Evolutionary conservation across 2,113 vertebrate genomes (phyloP).

Genomic region (Tamias sibiricus): DNA sequence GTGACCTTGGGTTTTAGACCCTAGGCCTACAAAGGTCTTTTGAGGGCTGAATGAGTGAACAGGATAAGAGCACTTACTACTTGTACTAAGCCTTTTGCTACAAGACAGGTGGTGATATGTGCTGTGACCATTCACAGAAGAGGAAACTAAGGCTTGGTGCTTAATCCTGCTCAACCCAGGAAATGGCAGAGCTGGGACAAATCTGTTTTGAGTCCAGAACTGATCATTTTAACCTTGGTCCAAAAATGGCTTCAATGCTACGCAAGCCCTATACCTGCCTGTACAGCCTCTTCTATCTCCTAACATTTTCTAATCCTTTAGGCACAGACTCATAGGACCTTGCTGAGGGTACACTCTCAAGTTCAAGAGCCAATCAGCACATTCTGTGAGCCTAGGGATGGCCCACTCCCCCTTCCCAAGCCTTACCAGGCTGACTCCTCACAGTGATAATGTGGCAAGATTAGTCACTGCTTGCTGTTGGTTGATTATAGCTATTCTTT

Average conservation of each 20-base stretch:
- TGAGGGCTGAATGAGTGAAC: background rate
- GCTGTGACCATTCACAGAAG: background rate
- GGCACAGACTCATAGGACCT: background rate
- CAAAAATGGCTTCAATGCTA: slow-evolving; percentile 2
- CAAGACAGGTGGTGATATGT: background rate
- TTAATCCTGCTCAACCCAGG: slow-evolving; percentile 3
- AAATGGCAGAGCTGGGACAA: background rate
- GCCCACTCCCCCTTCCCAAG: background rate
- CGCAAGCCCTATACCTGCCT: background rate
- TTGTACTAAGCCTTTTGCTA: slow-evolving; percentile 14
- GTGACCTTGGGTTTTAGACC: background rate
- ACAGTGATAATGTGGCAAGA: slow-evolving; percentile 76
- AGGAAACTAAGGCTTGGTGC: slow-evolving; percentile 31
- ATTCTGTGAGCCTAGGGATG: background rate
- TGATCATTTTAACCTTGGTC: background rate
- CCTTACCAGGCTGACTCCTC: slow-evolving; percentile 56
- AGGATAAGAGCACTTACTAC: background rate
- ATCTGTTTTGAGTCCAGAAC: background rate
- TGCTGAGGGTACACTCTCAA: background rate
- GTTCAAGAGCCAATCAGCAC: slow-evolving; percentile 39
- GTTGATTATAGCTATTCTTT: slow-evolving; percentile 86
- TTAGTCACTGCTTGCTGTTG: slow-evolving; percentile 82
- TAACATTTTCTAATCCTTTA: slow-evolving; percentile 33
- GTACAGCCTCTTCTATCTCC: slow-evolving; percentile 22
- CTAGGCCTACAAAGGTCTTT: background rate